Base-by-base conservation (phyloP, 1,140 invertebrate species). In the Proctacanthus coquilletti region DNA sequence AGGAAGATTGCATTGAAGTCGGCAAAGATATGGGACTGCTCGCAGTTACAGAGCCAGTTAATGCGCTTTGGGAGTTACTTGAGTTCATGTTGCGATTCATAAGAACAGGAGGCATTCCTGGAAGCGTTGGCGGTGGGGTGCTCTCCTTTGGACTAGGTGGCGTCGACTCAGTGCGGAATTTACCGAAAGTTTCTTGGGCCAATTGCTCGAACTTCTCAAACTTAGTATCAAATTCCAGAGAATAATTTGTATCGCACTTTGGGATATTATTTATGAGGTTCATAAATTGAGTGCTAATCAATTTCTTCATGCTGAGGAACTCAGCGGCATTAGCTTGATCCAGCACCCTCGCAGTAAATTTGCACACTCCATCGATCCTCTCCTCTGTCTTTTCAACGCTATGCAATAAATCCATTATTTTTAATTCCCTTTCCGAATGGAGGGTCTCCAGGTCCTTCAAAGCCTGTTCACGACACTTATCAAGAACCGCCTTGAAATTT, bases 321-420 rank as follows among this genome's bases (percentile, higher is more conserved):
- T 92, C 86, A 2, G 79, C 69, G 19, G 75, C 75, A 58, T 85
- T 86, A 5, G 84, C 85, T 51, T 83, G 74, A 34, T 84, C 75
- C 25, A 88, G 55, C 9, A 91, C 65, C 47, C 80, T 70, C 3
- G 74, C 70, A 0, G 84, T 77, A 51, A 89, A 92, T 46, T 80
- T 78, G 46, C 77, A 82, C 13, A 84, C 85, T 55, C 84, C 77
- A 51, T 88, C 80, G 40, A 92, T 79, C 48, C 76, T 79, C 42
- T 80, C 84, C 42, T 78, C 72, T 3, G 73, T 77, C 54, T 84
- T 81, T 52, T 84, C 77, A 33, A 89, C 68, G 42, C 70, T 71
- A 60, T 88, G 77, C 51, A 82, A 80, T 21, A 80, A 65, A 47
- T 89, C 84, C 84, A 89, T 89, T 15, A 89, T 76, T 57, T 80